Evolutionary conservation across 1,140 invertebrate genomes (phyloP), one percentile per base, ranked within the genome.

Genomic region (Neotoxoptera formosana): DNA sequence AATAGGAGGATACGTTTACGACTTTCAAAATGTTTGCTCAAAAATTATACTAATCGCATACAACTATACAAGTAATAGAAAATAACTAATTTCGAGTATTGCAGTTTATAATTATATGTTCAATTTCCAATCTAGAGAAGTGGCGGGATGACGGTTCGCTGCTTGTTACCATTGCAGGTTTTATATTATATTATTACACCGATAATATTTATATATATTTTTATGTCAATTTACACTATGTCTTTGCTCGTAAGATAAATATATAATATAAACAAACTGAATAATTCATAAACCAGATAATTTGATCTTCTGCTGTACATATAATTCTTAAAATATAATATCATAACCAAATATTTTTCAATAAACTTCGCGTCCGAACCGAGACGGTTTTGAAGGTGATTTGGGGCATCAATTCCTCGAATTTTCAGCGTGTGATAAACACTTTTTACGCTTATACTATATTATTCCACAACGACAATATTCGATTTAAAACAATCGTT

Each of bases 251-350:
- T 76, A n/a, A 76, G 30, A 76, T 76, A 7, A 34, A 76, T n/a
- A 76, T n/a, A n/a, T 67, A 67, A 76, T 76, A 76, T 17, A 76
- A 76, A 76, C n/a, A 76, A 53, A 76, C n/a, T 76, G 60, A 76
- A 76, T 76, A 76, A 76, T 76, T 76, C 60, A 76, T 76, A 76
- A 76, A n/a, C n/a, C 30, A 76, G n/a, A 76, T n/a, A 76, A n/a
- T 76, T 76, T n/a, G 11, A n/a, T 76, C 60, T 76, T 76, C 60
- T 76, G n/a, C n/a, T n/a, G n/a, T n/a, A 76, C 30, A n/a, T n/a
- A 76, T n/a, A 17, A 76, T n/a, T n/a, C n/a, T n/a, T n/a, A n/a
- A n/a, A n/a, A n/a, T n/a, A n/a, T n/a, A n/a, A 76, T 76, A n/a
- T 17, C 14, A 67, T n/a, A 67, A 34, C n/a, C 11, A n/a, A n/a